phyloP scores from a whole-genome alignment of 1,140 invertebrate species.

The Holotrichia oblita region DNA sequence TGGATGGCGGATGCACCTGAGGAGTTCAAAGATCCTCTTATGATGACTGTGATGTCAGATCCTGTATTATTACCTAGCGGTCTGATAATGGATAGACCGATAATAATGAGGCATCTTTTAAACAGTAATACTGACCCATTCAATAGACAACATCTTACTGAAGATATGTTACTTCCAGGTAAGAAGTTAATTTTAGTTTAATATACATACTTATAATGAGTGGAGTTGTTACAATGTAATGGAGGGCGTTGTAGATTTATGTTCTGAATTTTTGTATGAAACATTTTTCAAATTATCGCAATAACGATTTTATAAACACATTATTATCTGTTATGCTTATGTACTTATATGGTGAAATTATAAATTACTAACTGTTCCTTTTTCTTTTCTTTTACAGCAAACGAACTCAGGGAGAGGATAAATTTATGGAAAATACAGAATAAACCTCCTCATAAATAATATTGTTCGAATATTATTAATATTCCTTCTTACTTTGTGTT shows the following conservation, averaged over 20 bases:
- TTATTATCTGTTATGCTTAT: too few relatives aligned
- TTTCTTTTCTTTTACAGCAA: constrained; percentile 49
- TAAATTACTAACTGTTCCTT: background rate
- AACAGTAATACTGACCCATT: constrained; percentile 98
- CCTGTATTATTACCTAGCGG: constrained; percentile 94
- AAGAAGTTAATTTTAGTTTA: constrained; percentile 47
- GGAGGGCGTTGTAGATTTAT: too few relatives aligned
- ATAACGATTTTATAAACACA: too few relatives aligned
- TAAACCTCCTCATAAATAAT: constrained; percentile 47
- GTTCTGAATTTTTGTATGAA: too few relatives aligned
- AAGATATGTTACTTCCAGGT: constrained; percentile 86
- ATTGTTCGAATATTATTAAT: background rate
- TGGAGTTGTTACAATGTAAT: too few relatives aligned
- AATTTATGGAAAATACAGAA: constrained; percentile 55
- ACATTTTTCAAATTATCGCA: too few relatives aligned
- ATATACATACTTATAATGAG: too few relatives aligned
- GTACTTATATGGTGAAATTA: too few relatives aligned
- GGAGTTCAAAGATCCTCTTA: constrained; percentile 96
- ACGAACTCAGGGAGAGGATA: constrained; percentile 57
- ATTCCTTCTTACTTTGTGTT: constrained; percentile 8
- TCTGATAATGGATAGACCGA: constrained; percentile 93
- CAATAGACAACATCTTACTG: constrained; percentile 90
- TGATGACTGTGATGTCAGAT: constrained; percentile 98
- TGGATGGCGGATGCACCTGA: constrained; percentile 97
- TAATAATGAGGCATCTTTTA: constrained; percentile 93